Evolutionary conservation across 2,797 vertebrate genomes (phyloP).

Genomic region (Tolypeutes matacus): DNA sequence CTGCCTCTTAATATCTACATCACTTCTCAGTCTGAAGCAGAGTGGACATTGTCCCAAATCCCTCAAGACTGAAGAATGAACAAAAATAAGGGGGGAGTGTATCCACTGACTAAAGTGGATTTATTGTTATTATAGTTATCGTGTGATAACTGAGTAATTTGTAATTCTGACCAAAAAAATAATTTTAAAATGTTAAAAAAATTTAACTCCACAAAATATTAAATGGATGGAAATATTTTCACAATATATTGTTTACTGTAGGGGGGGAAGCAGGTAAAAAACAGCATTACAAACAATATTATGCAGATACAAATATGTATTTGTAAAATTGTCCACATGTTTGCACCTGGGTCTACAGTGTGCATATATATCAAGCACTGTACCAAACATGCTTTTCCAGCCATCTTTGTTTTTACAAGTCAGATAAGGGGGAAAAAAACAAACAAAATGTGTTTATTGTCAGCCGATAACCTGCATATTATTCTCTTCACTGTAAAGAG

Average conservation of each 20-base stretch:
- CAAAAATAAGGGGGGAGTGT: too few relatives aligned
- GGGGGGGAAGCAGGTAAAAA: neutral
- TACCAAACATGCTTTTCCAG: constrained; percentile 2
- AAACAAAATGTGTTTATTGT: neutral
- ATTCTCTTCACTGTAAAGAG: neutral
- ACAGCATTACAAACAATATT: neutral
- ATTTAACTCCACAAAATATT: neutral
- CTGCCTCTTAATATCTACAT: too few relatives aligned
- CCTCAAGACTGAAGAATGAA: too few relatives aligned
- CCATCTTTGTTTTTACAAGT: neutral
- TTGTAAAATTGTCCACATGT: neutral
- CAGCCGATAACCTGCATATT: neutral
- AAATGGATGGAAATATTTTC: neutral
- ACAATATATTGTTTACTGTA: neutral
- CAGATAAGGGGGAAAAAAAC: neutral
- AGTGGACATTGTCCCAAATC: too few relatives aligned
- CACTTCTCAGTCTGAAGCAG: too few relatives aligned
- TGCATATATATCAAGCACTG: neutral
- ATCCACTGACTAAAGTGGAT: too few relatives aligned
- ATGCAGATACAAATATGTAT: neutral
- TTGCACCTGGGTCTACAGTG: neutral
- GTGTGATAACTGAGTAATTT: too few relatives aligned
- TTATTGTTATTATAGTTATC: too few relatives aligned
- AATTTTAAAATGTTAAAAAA: too few relatives aligned
- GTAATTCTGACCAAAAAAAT: too few relatives aligned